phyloP scores from a whole-genome alignment of 35 echinoderm and acorn worm genomes.

The Diadema setosum region DNA sequence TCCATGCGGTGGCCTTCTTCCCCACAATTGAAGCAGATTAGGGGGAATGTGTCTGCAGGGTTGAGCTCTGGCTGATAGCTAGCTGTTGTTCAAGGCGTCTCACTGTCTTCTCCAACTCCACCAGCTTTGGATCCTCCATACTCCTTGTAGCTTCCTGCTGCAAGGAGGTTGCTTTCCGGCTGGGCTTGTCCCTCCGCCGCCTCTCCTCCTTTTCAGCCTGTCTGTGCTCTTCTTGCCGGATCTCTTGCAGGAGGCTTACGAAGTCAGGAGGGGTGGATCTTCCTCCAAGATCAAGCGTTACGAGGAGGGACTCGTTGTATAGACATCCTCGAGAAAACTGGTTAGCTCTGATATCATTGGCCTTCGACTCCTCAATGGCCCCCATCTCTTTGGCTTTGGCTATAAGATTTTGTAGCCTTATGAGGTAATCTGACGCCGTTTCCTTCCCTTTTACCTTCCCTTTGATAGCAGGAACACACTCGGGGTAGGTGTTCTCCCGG shows the following conservation, averaged over 20 bases:
- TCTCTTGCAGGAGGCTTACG: neutral
- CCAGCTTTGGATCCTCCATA: neutral
- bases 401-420: neutral
- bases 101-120: neutral
- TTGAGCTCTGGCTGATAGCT: neutral
- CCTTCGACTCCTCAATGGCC: neutral
- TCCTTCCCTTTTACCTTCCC: no score
- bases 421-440: neutral
- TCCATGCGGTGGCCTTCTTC: neutral
- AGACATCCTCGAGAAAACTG: neutral
- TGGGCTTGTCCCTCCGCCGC: neutral
- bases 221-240: neutral
- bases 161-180: neutral
- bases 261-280: neutral
- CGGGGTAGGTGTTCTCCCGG: conserved; percentile 19
- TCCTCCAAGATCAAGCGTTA: neutral
- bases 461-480: no score
- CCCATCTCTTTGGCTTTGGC: neutral
- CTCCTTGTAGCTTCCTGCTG: neutral
- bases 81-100: neutral
- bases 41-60: no score
- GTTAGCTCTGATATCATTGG: neutral
- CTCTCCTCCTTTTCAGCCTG: neutral
- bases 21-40: conserved; percentile 39
- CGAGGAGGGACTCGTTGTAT: neutral